phyloP scores from a whole-genome alignment of 1,140 invertebrate species.

The Conus betulinus region DNA sequence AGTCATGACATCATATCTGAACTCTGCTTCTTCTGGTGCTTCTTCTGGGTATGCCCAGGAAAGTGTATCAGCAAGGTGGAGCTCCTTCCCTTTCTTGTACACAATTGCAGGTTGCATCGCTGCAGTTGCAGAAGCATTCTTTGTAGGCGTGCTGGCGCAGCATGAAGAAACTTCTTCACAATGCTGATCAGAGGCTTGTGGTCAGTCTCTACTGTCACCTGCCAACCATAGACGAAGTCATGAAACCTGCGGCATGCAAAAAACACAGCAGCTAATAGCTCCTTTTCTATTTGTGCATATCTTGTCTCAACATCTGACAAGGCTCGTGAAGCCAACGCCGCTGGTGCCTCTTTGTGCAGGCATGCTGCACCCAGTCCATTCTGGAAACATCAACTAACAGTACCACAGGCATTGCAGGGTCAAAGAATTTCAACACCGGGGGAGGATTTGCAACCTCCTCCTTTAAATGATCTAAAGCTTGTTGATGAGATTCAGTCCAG shows the following conservation, averaged over 20 bases:
- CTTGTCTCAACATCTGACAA: slow-evolving; percentile 73
- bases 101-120: not conserved
- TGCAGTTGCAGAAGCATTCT: not conserved
- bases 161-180: not conserved
- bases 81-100: slow-evolving; percentile 27
- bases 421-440: slow-evolving; percentile 39
- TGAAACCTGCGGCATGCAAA: slow-evolving; percentile 77
- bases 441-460: too few relatives aligned
- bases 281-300: slow-evolving; percentile 77
- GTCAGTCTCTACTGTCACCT: slow-evolving; percentile 30
- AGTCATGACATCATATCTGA: not conserved
- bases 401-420: slow-evolving; percentile 19
- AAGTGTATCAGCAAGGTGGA: not conserved
- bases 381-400: too few relatives aligned
- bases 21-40: not conserved
- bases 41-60: too few relatives aligned
- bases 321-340: slow-evolving; percentile 74
- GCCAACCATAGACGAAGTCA: slow-evolving; percentile 73
- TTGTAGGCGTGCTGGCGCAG: not conserved
- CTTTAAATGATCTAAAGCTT: not conserved
- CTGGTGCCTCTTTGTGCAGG: slow-evolving; percentile 73
- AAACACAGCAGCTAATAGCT: slow-evolving; percentile 77
- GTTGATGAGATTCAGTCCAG: slow-evolving; percentile 5
- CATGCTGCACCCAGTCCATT: slow-evolving; percentile 74
- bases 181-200: slow-evolving; percentile 38